These are phyloP conservation scores for Neoitamus cyanurus DNA, from an alignment of 2,888 invertebrate species.

Conservation along the genomic window DNA sequence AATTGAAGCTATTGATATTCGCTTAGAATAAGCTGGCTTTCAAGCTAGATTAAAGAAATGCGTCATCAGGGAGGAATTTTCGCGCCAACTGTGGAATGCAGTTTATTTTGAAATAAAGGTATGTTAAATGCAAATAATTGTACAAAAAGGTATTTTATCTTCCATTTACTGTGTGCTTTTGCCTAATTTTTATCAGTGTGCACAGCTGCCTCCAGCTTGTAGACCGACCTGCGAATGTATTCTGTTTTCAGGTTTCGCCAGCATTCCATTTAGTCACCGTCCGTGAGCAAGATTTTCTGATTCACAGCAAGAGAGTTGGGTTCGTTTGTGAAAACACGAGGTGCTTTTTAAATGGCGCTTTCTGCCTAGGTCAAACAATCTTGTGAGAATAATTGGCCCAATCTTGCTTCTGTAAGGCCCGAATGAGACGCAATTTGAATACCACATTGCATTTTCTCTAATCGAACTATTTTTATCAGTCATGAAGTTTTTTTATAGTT, in stretches of 20 bases:
- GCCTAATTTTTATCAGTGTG: constrained; percentile 14
- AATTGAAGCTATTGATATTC: not conserved
- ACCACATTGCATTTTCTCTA: not conserved
- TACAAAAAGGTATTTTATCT: not conserved
- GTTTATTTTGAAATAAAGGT: not conserved
- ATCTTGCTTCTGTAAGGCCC: not conserved
- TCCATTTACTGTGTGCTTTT: not conserved
- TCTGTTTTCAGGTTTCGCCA: not conserved
- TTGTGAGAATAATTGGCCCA: not conserved
- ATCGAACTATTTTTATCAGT: constrained; percentile 13
- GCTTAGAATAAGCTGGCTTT: not conserved
- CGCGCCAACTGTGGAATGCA: not conserved
- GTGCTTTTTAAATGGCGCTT: not conserved
- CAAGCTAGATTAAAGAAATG: not conserved
- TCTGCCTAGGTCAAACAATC: not conserved
- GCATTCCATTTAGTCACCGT: not conserved
- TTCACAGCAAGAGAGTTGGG: not conserved
- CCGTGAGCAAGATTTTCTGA: not conserved
- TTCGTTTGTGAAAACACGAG: not conserved
- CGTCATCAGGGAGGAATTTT: constrained; percentile 5
- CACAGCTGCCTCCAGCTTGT: constrained; percentile 3
- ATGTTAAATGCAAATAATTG: constrained; percentile 6
- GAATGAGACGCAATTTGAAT: not conserved
- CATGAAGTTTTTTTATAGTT: not conserved
- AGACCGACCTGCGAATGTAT: not conserved